Base-by-base conservation (phyloP, 1,140 invertebrate genomes). In the Cotesia chilonis region DNA sequence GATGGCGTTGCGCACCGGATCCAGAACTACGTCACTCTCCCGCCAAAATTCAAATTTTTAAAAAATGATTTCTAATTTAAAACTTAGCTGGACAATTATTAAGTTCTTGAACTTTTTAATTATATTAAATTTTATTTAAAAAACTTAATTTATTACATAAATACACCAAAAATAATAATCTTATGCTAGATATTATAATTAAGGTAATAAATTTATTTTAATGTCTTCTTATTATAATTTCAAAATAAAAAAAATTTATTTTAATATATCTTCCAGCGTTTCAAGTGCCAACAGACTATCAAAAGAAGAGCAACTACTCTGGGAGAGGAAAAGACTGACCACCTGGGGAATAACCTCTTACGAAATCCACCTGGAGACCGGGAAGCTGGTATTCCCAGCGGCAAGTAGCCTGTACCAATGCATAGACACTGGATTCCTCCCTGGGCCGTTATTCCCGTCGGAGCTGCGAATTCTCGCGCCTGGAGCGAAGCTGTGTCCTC, bases 341-440 rank as follows among this genome's bases (percentile, higher is more conserved):
- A 94, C 94, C 0, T 97, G 95, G 91, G 97, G 97, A 17, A 97
- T 99, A 61, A 97, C 95, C 2, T 94, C 94, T 9, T 99, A 97
- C 81, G 95, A 98, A 81, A 87, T 97, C 57, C 94, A 97, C 80
- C 89, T 90, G 20, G 88, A 89, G 3, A 91, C 92, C 64, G 95
- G 95, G 20, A 92, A 93, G 80, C 91, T 98, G 76, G 91, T 98
- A 20, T 98, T 98, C 86, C 94, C 96, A 52, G 94, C 95, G 73
- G 92, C 93, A 0, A 94, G 94, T 76, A 94, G 92, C 74, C 87
- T 98, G 57, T 98, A 90, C 82, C 91, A 94, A 74, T 95, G 94
- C 84, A 82, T 91, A 68, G 94, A 96, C 81, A 90, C 89, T 73
- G 91, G 92, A 74, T 85, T 88, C n/a, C 80, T 92, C 91, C 88